Percentiles rank a stretch among this genome's conserved stretches.
These are phyloP conservation scores for Basileuterus tristriatus DNA, from an alignment of 2,797 vertebrate genomes.

Conservation along the genomic window DNA sequence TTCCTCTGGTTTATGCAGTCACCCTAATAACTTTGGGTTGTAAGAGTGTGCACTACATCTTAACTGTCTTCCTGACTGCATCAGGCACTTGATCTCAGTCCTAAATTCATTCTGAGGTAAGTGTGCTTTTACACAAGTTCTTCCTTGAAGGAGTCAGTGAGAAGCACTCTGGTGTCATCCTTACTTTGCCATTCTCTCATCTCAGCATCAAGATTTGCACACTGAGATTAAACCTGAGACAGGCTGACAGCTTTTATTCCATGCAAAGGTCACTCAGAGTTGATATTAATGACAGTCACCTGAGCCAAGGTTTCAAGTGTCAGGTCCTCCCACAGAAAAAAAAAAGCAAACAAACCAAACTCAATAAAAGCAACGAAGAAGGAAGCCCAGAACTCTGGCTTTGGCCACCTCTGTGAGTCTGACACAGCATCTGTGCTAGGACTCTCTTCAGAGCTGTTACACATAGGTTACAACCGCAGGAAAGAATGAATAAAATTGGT, in stretches of 20 bases:
- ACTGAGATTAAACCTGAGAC: constrained; percentile 2
- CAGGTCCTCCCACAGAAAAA: background rate
- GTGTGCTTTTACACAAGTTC: background rate
- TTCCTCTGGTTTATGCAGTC: background rate
- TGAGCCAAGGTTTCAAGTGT: background rate
- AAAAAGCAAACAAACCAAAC: background rate
- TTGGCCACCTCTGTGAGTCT: background rate
- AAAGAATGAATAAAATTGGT: background rate
- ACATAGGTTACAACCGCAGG: background rate
- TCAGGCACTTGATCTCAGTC: background rate
- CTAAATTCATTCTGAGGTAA: constrained; percentile 12
- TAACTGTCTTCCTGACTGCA: background rate
- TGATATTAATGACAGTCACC: background rate
- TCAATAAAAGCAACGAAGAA: background rate
- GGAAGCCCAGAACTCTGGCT: background rate
- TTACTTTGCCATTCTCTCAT: background rate
- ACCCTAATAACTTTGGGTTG: background rate
- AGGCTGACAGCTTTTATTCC: constrained; percentile 2
- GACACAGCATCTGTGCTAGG: background rate
- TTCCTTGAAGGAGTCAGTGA: background rate
- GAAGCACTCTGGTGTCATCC: background rate
- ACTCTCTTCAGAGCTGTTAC: background rate
- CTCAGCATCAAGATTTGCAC: background rate
- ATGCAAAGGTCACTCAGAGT: background rate
- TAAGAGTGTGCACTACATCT: background rate